Conservation (phyloP, 1,140 invertebrate genomes). For the Drosophila mayri region DNA sequence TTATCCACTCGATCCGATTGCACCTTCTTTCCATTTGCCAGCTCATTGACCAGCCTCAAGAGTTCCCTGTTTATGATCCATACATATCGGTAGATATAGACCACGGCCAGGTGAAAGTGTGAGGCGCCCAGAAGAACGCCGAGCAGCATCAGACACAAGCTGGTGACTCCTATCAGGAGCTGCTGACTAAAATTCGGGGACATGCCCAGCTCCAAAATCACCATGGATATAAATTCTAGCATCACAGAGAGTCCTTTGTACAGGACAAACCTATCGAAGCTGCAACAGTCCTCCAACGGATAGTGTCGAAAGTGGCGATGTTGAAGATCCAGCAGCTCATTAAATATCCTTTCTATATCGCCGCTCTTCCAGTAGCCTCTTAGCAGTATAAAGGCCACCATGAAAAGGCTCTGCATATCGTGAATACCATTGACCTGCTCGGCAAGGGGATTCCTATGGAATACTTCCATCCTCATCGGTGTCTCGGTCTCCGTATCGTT, state of each 20-base stretch:
- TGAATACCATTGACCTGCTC: slow-evolving; percentile 28
- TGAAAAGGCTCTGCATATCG: not conserved
- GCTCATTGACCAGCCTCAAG: slow-evolving; percentile 24
- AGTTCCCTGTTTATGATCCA: slow-evolving; percentile 58
- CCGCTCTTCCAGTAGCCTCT: slow-evolving; percentile 38
- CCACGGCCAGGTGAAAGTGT: slow-evolving; percentile 53
- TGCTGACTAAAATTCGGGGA: not conserved
- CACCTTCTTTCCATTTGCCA: not conserved
- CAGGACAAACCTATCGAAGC: slow-evolving; percentile 42
- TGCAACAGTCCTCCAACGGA: slow-evolving; percentile 13
- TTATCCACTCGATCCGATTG: not conserved
- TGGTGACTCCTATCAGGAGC: slow-evolving; percentile 16
- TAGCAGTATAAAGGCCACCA: slow-evolving; percentile 13
- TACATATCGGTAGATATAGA: slow-evolving; percentile 51
- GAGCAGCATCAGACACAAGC: not conserved
- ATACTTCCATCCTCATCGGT: slow-evolving; percentile 14
- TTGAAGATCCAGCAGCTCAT: slow-evolving; percentile 34
- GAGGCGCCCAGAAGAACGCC: not conserved
- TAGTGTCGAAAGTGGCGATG: slow-evolving; percentile 13
- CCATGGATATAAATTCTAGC: slow-evolving; percentile 30
- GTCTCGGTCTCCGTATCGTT: slow-evolving; percentile 23
- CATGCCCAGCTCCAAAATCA: slow-evolving; percentile 2
- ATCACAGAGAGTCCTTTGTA: slow-evolving; percentile 27
- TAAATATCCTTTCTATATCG: slow-evolving; percentile 20
- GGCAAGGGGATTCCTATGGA: slow-evolving; percentile 29